Percentiles rank a stretch among this genome's conserved stretches.
Evolutionary conservation across 2,113 vertebrate genomes (phyloP).

Genomic region (Cynocephalus volans): DNA sequence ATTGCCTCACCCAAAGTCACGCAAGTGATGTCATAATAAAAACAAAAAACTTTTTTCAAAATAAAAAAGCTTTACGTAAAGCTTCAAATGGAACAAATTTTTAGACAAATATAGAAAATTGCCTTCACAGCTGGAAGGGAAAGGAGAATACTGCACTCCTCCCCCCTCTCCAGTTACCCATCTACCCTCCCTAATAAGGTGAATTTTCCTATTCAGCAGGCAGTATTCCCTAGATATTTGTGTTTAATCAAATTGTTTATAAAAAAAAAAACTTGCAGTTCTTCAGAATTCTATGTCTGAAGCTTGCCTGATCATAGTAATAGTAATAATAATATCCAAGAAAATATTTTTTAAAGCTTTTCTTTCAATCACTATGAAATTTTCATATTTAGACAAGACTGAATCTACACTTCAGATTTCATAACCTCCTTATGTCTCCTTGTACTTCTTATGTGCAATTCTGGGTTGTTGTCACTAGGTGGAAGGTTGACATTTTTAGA

Average conservation of each 20-base stretch:
- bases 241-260: background rate
- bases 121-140: background rate
- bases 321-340: background rate
- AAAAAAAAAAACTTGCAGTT: constrained; percentile 1
- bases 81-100: background rate
- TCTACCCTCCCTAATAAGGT: background rate
- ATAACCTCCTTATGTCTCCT: background rate
- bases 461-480: background rate
- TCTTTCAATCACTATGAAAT: background rate
- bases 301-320: background rate
- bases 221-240: background rate
- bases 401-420: background rate
- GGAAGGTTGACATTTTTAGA: background rate
- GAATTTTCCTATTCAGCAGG: background rate
- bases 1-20: background rate
- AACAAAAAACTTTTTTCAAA: background rate
- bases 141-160: background rate
- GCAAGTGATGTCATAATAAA: background rate
- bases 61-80: background rate
- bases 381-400: background rate
- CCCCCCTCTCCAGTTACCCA: background rate
- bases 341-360: background rate
- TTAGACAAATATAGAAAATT: constrained; percentile 18
- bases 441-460: background rate
- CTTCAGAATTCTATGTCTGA: background rate